Base-by-base conservation (phyloP, 2,113 vertebrate species). In the Shinisaurus crocodilurus region DNA sequence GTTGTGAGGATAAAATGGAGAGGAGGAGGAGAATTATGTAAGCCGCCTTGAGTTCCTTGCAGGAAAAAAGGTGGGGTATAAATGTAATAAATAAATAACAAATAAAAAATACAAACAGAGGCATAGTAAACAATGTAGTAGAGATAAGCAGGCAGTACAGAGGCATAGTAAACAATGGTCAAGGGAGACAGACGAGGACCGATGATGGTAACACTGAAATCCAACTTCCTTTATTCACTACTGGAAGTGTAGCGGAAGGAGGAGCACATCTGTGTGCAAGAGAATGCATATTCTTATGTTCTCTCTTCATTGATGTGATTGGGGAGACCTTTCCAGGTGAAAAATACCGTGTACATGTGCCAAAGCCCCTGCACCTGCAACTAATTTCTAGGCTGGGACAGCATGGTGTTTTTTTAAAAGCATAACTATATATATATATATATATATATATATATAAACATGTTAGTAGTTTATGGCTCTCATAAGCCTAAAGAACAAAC, bases 401-500 rank as follows among this genome's bases (percentile, higher is more conserved):
- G 6, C 50, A 65, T 85, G 83, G 2, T 29, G 6, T 69, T 69
- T 34, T 48, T 63, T 63, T 63, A 20, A 48, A 88, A 69, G n/a
- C 20, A 29, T 50, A 82, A 37, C 63, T 88, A n/a, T 29, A 18
- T 20, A 29, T 32, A 65, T 54, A 60, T 54, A 54, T n/a, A n/a
- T n/a, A n/a, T n/a, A n/a, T n/a, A n/a, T n/a, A n/a, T n/a, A n/a
- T n/a, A n/a, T 16, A 84, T 95, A 96, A 86, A 75, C 95, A 92
- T 96, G 95, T 95, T 95, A 92, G 92, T 94, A 82, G 40, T 43
- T 13, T 83, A 1, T 29, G 77, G 75, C 86, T 91, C 94, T 92
- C 91, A 92, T 65, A 88, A 82, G 89, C 93, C 91, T 91, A 94
- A 92, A 91, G 95, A 93, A 94, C 95, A 96, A 96, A 92, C 87